Percentiles rank a stretch among this genome's conserved stretches.
phyloP scores from a whole-genome alignment of 2,797 vertebrate species.

The Coreius guichenoti region DNA sequence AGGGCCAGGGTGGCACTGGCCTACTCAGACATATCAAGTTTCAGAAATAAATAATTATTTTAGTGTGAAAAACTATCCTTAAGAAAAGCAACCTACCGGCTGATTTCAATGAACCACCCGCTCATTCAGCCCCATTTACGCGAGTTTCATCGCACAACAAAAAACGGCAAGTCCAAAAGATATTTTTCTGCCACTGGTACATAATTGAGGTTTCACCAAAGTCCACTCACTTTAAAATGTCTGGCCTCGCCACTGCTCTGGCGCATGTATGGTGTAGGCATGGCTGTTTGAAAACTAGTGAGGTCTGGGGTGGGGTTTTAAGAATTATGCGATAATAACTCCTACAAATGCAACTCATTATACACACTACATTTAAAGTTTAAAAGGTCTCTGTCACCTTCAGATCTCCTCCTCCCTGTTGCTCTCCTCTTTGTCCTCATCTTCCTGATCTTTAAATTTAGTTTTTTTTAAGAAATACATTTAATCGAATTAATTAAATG shows the following conservation, averaged over 20 bases:
- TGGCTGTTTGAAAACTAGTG: too few species aligned
- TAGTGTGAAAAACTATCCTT: background rate
- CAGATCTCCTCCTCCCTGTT: too few species aligned
- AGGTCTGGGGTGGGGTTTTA: too few species aligned
- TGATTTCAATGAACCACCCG: background rate
- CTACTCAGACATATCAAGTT: background rate
- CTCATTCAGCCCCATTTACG: background rate
- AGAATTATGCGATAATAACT: too few species aligned
- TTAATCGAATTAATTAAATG: too few species aligned
- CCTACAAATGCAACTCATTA: too few species aligned
- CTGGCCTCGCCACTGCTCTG: background rate
- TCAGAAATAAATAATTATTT: background rate
- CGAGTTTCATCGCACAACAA: background rate
- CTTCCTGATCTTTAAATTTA: too few species aligned
- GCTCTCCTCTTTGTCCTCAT: too few species aligned
- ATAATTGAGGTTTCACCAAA: background rate
- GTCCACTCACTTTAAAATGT: background rate
- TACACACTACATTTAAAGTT: too few species aligned
- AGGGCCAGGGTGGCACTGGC: too few species aligned
- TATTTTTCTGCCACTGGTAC: background rate
- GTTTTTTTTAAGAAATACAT: too few species aligned
- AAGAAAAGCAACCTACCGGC: background rate
- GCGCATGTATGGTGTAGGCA: background rate
- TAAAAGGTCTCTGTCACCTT: too few species aligned
- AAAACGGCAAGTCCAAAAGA: background rate